These are phyloP conservation scores for Noctua janthe DNA, from an alignment of 2,888 invertebrate genomes.

Conservation along the genomic window DNA sequence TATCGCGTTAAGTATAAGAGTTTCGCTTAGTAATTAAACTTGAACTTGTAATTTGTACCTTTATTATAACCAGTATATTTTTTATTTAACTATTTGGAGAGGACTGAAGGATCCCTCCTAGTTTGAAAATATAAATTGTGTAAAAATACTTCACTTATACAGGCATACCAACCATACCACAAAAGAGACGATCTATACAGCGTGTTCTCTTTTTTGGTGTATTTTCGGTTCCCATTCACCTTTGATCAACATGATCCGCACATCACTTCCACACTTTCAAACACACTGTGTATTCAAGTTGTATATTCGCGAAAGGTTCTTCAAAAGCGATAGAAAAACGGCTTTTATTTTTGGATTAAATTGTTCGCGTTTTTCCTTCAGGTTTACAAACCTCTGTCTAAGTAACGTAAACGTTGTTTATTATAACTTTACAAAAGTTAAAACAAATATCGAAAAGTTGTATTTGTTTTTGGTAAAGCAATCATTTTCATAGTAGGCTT, in stretches of 20 bases:
- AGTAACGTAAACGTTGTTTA: neutral
- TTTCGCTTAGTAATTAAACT: neutral
- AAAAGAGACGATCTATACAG: neutral
- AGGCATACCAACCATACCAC: neutral
- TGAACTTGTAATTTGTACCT: neutral
- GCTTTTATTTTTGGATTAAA: slow-evolving; percentile 29
- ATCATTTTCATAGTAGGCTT: neutral
- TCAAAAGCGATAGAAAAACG: slow-evolving; percentile 26
- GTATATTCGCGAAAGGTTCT: slow-evolving; percentile 23
- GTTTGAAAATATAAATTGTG: neutral
- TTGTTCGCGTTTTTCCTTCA: slow-evolving; percentile 25
- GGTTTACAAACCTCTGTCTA: slow-evolving; percentile 13
- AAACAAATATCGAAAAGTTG: slow-evolving; percentile 2
- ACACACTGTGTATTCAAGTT: slow-evolving; percentile 28
- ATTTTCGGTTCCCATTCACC: slow-evolving; percentile 35
- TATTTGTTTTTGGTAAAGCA: neutral
- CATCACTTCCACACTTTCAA: slow-evolving; percentile 41
- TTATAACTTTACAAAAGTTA: neutral
- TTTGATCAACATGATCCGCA: slow-evolving; percentile 41
- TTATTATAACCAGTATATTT: neutral
- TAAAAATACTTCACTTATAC: neutral
- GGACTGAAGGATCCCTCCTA: neutral
- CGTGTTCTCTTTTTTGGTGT: slow-evolving; percentile 19
- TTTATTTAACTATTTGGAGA: neutral
- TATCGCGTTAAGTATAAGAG: neutral